These are phyloP conservation scores for Tipula confusa DNA, from an alignment of 2,888 invertebrate species.

Conservation along the genomic window DNA sequence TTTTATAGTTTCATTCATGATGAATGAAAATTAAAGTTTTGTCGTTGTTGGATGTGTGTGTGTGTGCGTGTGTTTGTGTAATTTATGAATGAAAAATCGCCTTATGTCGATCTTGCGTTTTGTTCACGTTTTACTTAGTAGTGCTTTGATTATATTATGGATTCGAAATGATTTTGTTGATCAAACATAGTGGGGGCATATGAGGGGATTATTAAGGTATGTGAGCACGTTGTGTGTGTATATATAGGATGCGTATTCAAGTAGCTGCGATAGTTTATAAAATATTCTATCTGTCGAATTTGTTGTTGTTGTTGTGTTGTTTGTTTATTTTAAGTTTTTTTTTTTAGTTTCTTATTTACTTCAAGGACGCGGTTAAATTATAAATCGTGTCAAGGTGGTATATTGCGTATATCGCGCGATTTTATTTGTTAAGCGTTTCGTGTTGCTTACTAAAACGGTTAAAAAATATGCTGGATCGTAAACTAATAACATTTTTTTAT, in stretches of 20 bases:
- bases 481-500: conserved; percentile 28
- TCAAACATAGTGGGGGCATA: background rate
- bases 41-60: background rate
- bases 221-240: background rate
- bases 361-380: background rate
- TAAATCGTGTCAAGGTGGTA: conserved; percentile 7
- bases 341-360: background rate
- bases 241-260: background rate
- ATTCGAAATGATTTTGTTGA: background rate
- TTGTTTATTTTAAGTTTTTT: background rate
- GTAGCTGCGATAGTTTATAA: background rate
- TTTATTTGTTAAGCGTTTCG: background rate
- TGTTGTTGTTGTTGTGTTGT: background rate
- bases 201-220: background rate
- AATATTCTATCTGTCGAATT: background rate
- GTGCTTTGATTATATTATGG: background rate
- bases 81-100: background rate
- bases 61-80: background rate
- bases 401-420: background rate
- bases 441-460: background rate
- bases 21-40: background rate
- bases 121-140: background rate
- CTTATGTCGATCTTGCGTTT: conserved; percentile 3
- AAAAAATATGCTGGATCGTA: too few relatives aligned
- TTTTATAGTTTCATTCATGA: background rate